Evolutionary conservation across 2,113 vertebrate species (phyloP).

Genomic region (Cynocephalus volans): DNA sequence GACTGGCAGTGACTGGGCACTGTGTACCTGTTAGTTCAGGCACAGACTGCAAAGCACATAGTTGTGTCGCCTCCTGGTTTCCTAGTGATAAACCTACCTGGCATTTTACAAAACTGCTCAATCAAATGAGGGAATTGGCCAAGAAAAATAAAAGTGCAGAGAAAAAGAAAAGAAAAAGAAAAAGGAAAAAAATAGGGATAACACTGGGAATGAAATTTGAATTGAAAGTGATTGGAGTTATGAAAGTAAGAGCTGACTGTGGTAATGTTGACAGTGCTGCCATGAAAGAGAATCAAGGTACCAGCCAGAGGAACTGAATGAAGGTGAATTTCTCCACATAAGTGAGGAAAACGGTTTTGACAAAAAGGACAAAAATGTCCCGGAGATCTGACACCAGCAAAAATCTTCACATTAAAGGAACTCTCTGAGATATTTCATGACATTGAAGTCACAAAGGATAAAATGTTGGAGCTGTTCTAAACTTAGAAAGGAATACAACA

Average conservation of each 20-base stretch:
- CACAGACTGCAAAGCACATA: not conserved
- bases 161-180: not conserved
- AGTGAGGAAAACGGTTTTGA: not conserved
- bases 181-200: not conserved
- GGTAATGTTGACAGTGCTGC: not conserved
- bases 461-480: not conserved
- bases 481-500: not conserved
- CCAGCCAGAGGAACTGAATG: not conserved
- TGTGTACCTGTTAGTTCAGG: not conserved
- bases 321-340: not conserved
- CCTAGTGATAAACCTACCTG: not conserved
- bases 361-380: not conserved
- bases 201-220: not conserved
- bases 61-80: not conserved
- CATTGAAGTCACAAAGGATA: not conserved
- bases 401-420: not conserved
- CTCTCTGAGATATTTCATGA: not conserved
- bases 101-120: not conserved
- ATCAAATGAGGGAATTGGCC: not conserved
- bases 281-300: not conserved
- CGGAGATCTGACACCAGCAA: not conserved
- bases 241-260: not conserved
- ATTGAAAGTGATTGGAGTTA: not conserved
- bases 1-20: not conserved
- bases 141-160: not conserved